Percentiles rank a stretch among this genome's conserved stretches.
phyloP scores from a whole-genome alignment of 2,888 invertebrate species.

The Eupeodes luniger region DNA sequence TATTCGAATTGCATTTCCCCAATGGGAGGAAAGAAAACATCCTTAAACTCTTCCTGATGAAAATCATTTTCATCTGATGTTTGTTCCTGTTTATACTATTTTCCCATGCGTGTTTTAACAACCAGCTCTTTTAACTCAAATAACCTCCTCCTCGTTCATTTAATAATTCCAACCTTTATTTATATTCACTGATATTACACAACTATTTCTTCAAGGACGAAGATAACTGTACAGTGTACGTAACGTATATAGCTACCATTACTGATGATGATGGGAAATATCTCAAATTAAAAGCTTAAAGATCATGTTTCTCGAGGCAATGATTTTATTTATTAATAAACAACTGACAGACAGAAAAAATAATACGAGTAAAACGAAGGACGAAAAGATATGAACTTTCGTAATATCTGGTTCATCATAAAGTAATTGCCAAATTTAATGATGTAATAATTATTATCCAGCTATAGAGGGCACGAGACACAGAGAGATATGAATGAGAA shows the following conservation, averaged over 20 bases:
- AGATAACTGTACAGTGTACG: no score
- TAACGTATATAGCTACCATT: neutral
- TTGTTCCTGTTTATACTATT: no score
- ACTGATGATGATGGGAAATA: neutral
- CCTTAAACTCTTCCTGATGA: no score
- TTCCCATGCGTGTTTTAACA: no score
- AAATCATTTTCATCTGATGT: no score
- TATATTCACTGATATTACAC: no score
- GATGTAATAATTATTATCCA: slow-evolving; percentile 67
- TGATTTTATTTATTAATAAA: slow-evolving; percentile 8
- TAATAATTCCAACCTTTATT: no score
- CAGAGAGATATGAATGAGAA: slow-evolving; percentile 19
- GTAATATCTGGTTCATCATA: slow-evolving; percentile 38
- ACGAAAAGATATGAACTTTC: slow-evolving; percentile 34
- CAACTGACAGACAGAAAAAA: neutral
- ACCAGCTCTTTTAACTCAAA: no score
- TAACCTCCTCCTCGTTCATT: no score
- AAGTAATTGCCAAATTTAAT: slow-evolving; percentile 72
- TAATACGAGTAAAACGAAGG: neutral
- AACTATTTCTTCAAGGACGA: no score
- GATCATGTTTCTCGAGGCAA: neutral
- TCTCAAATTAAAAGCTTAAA: neutral
- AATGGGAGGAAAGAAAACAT: no score
- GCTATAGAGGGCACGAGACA: neutral
- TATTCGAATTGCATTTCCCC: no score